Percentiles rank a stretch among this genome's conserved stretches.
These are phyloP conservation scores for Dinomys branickii DNA, from an alignment of 2,113 vertebrate species.

Conservation along the genomic window DNA sequence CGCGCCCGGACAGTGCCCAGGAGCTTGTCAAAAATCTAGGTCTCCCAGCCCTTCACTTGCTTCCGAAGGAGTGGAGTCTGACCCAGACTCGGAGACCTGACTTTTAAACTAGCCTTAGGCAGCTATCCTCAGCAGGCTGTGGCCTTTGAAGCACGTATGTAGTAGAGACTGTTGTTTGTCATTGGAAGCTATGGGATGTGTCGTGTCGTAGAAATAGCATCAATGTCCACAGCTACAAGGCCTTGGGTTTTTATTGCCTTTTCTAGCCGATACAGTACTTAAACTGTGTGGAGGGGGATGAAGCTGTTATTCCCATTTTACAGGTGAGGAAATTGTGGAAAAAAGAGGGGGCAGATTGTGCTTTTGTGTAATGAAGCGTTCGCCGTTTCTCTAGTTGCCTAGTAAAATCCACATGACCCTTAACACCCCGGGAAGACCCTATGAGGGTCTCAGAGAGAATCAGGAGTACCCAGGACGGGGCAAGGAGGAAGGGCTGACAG, in stretches of 20 bases:
- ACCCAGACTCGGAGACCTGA: neutral
- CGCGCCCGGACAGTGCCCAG: neutral
- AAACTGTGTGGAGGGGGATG: neutral
- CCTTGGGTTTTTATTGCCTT: slow-evolving; percentile 27
- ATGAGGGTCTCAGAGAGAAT: neutral
- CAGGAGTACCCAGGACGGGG: neutral
- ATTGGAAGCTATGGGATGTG: neutral
- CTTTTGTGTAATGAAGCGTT: neutral
- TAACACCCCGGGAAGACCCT: neutral
- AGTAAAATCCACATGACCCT: neutral
- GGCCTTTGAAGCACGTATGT: neutral
- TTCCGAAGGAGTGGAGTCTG: neutral
- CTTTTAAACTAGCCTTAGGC: slow-evolving; percentile 35
- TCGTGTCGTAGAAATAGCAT: slow-evolving; percentile 12
- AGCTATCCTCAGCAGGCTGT: neutral
- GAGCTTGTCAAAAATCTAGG: slow-evolving; percentile 20
- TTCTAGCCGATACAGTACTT: neutral
- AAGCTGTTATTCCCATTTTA: neutral
- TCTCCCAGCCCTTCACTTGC: neutral
- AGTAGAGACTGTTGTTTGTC: slow-evolving; percentile 20
- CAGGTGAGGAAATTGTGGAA: slow-evolving; percentile 3
- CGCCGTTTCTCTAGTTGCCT: slow-evolving; percentile 22
- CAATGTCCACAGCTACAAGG: neutral
- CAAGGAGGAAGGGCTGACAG: neutral
- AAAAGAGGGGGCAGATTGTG: neutral